Evolutionary conservation across 2,888 invertebrate genomes (phyloP), one percentile per base, ranked within the genome.

Genomic region (Monopis laevigella): DNA sequence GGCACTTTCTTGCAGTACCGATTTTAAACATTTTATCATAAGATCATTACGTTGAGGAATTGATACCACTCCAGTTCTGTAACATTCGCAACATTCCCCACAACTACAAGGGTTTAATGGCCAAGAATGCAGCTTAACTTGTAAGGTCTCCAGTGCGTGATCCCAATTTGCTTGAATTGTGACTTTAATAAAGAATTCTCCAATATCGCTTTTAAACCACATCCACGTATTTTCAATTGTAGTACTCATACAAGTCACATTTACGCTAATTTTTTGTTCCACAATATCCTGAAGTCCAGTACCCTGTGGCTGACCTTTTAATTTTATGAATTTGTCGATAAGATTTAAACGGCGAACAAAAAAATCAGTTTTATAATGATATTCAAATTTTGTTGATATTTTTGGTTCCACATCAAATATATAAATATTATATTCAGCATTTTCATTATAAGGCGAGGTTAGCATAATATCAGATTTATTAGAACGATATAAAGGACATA

Each of bases 101-200:
- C 78, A 77, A 45, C 60, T 68, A 49, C 75, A 75, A 2, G 73
- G 70, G 40, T 68, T 63, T 45, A 70, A 49, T 1, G 78, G 77
- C 77, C 74, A 77, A 3, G 54, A 52, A 5, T 58, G 52, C 2
- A 75, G 55, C 46, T 55, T 64, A 5, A 59, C 58, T 49, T 63
- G 65, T 17, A 80, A 43, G 10, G 68, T 71, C 29, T 77, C 77
- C 46, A 71, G 53, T 2, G 70, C 61, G 30, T 71, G 42, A 49
- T 78, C 77, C 67, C 72, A 75, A 12, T 77, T 65, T 19, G 78
- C 64, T 42, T 73, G 73, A 2, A 73, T 62, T 2, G 68, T 70
- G 7, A 77, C 57, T 50, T 60, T 65, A 17, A 78, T 58, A 42
- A 67, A 77, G 50, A 80, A 80, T 49, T 78, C 71, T 2, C 78